Conservation (phyloP, 2,113 vertebrate species). For the Rhinoptilus africanus region DNA sequence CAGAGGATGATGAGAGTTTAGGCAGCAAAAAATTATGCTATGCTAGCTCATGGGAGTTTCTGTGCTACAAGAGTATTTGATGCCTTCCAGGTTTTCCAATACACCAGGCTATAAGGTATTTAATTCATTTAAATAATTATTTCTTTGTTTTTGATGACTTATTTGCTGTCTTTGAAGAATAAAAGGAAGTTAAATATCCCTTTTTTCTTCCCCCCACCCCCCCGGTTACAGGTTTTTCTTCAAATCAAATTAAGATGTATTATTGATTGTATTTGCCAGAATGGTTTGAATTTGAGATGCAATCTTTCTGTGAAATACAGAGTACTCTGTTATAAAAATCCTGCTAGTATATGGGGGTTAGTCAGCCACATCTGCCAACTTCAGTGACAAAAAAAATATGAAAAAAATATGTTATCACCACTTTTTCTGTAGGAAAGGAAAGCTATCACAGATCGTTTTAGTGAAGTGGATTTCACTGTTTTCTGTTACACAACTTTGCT, state of each 20-base stretch:
- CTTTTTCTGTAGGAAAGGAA: not conserved
- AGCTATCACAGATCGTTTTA: not conserved
- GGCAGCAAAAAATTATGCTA: not conserved
- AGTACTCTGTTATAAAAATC: not conserved
- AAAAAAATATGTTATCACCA: not conserved
- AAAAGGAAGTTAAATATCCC: not conserved
- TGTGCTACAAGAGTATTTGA: not conserved
- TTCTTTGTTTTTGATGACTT: not conserved
- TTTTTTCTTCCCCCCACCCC: not conserved
- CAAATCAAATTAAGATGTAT: rapidly evolving
- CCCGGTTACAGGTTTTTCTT: not conserved
- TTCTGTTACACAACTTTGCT: not conserved
- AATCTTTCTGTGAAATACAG: not conserved
- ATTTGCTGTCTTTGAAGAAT: not conserved
- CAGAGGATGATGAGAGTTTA: not conserved
- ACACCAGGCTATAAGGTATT: not conserved
- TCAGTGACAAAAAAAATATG: not conserved
- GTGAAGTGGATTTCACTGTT: not conserved
- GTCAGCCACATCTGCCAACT: not conserved
- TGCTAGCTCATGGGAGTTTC: not conserved
- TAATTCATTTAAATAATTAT: not conserved
- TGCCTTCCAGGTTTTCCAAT: not conserved
- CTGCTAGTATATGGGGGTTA: not conserved
- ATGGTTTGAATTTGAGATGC: not conserved
- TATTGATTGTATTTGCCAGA: not conserved